Percentiles rank a stretch among this genome's conserved stretches.
Evolutionary conservation across 2,113 vertebrate genomes (phyloP).

Genomic region (Archilochus colubris): DNA sequence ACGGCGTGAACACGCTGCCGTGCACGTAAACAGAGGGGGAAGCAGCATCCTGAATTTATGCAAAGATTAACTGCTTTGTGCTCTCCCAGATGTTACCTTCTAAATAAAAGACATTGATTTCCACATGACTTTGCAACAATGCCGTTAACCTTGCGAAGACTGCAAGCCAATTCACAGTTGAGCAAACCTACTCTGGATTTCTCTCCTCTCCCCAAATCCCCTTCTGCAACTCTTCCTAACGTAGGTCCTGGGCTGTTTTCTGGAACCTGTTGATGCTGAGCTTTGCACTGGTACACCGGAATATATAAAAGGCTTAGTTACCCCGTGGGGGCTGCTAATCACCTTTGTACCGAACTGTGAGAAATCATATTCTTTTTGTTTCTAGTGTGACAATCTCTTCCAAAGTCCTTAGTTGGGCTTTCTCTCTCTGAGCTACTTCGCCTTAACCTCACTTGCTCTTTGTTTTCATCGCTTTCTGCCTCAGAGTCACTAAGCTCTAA

Average conservation of each 20-base stretch:
- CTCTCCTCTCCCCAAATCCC: background rate
- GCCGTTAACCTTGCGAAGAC: slow-evolving; percentile 27
- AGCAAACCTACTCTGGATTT: slow-evolving; percentile 14
- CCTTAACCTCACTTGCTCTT: slow-evolving; percentile 76
- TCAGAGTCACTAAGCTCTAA: slow-evolving; percentile 96
- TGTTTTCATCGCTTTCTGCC: slow-evolving; percentile 86
- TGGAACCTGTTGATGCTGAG: slow-evolving; percentile 65
- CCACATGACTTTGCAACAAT: background rate
- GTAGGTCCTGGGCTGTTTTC: slow-evolving; percentile 21
- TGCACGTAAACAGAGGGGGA: background rate
- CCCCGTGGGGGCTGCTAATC: slow-evolving; percentile 76
- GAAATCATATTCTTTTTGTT: slow-evolving; percentile 82
- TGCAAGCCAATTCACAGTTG: slow-evolving; percentile 55
- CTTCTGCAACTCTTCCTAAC: slow-evolving; percentile 45
- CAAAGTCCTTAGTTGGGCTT: slow-evolving; percentile 73
- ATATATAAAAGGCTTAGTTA: slow-evolving; percentile 57
- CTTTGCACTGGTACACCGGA: slow-evolving; percentile 52
- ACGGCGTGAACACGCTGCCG: background rate
- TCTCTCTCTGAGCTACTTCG: slow-evolving; percentile 73
- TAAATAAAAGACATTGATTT: background rate
- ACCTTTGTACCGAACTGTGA: slow-evolving; percentile 89
- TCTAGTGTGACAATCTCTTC: slow-evolving; percentile 75
- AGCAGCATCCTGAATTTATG: background rate
- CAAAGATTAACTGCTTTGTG: background rate
- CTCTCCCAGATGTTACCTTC: slow-evolving; percentile 8